Conservation (phyloP, 2,888 invertebrate species). For the Clepsis dumicolana region DNA sequence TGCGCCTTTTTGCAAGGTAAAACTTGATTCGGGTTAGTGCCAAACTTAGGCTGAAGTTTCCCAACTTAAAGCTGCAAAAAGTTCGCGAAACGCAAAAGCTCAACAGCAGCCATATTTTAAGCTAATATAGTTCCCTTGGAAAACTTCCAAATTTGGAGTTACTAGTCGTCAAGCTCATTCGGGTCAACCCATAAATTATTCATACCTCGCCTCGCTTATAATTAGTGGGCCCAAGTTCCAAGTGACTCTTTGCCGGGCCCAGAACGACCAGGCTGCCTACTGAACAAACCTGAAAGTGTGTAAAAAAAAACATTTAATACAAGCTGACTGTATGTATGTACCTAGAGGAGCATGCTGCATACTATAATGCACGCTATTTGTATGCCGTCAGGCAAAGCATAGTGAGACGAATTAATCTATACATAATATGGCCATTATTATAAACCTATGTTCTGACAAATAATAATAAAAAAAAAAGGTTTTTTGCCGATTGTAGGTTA, state of each 20-base stretch:
- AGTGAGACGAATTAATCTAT: too few relatives aligned
- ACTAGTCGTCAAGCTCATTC: conserved; percentile 41
- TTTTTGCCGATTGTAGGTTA: too few relatives aligned
- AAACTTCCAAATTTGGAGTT: conserved; percentile 40
- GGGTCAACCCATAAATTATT: conserved; percentile 42
- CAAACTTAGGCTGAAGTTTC: neutral
- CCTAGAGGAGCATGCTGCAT: too few relatives aligned
- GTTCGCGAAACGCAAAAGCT: conserved; percentile 20
- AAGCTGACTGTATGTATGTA: too few relatives aligned
- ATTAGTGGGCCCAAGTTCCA: conserved; percentile 39
- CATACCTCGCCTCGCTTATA: conserved; percentile 41
- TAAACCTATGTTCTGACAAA: too few relatives aligned
- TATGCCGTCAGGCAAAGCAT: too few relatives aligned
- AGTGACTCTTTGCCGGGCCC: conserved; percentile 26
- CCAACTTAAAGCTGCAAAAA: neutral
- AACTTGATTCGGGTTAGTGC: neutral
- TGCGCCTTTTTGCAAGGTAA: neutral
- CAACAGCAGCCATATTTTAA: conserved; percentile 27
- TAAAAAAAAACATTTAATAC: too few relatives aligned
- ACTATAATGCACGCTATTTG: too few relatives aligned
- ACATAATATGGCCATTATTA: too few relatives aligned
- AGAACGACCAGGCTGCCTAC: conserved; percentile 2
- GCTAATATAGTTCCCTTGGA: conserved; percentile 38
- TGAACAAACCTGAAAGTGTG: neutral
- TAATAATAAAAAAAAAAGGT: too few relatives aligned